Evolutionary conservation across 2,888 invertebrate genomes (phyloP).

Genomic region (Acleris sparsana): DNA sequence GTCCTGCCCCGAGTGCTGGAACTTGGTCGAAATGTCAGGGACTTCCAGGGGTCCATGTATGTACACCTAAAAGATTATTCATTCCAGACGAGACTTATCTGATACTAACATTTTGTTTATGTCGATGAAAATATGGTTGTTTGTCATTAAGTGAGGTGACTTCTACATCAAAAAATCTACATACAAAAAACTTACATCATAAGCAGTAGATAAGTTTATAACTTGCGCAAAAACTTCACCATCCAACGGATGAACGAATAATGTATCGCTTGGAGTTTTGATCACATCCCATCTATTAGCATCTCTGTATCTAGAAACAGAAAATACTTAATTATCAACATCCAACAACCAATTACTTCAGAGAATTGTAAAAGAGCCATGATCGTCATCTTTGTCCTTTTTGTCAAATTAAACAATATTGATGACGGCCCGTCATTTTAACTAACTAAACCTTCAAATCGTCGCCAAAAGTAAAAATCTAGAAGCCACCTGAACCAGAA

Average conservation of each 20-base stretch:
- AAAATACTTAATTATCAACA: neutral
- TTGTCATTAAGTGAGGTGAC: too few relatives aligned
- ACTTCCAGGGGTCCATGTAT: conserved; percentile 87
- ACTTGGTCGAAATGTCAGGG: conserved; percentile 85
- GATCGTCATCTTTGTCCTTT: too few relatives aligned
- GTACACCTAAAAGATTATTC: conserved; percentile 71
- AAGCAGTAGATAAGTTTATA: conserved; percentile 87
- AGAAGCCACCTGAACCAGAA: too few relatives aligned
- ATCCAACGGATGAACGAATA: conserved; percentile 87
- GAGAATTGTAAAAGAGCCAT: too few relatives aligned
- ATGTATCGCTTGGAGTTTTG: conserved; percentile 65
- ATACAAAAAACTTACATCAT: conserved; percentile 78
- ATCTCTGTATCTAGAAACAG: conserved; percentile 79
- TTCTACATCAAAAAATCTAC: neutral
- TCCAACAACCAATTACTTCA: too few relatives aligned
- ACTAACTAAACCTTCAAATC: too few relatives aligned
- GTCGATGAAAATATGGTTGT: neutral
- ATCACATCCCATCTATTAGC: conserved; percentile 81
- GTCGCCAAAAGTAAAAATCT: too few relatives aligned
- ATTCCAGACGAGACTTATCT: too few relatives aligned
- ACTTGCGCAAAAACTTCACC: conserved; percentile 90
- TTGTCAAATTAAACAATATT: too few relatives aligned
- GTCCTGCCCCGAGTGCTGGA: conserved; percentile 74
- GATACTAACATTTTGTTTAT: too few relatives aligned
- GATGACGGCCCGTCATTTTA: too few relatives aligned